phyloP scores from a whole-genome alignment of 2,797 vertebrate species.

The Lepilemur ruficaudatus region DNA sequence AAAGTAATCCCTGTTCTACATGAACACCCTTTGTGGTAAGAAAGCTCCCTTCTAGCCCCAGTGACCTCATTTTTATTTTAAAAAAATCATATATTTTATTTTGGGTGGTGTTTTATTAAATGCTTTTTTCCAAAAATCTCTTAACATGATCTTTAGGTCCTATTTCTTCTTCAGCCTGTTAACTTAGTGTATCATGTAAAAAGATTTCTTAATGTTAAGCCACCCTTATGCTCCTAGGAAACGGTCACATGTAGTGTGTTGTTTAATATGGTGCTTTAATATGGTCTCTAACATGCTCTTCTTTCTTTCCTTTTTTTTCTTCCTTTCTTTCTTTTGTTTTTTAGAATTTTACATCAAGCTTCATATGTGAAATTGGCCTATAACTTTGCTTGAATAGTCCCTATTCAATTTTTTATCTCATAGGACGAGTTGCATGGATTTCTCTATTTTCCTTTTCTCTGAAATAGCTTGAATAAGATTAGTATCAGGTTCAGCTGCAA shows the following conservation, averaged over 20 bases:
- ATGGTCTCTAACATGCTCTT: background rate
- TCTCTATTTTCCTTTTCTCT: background rate
- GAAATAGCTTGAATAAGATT: background rate
- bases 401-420: background rate
- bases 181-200: background rate
- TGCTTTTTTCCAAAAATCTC: background rate
- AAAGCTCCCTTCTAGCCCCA: background rate
- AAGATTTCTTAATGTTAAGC: background rate
- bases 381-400: background rate
- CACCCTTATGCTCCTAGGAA: background rate
- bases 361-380: background rate
- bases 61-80: background rate
- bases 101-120: background rate
- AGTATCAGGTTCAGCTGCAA: background rate
- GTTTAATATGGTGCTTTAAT: background rate
- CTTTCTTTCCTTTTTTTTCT: background rate
- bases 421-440: background rate
- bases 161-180: background rate
- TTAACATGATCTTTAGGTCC: background rate
- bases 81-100: background rate
- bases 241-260: background rate
- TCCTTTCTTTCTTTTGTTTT: background rate
- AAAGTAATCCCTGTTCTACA: background rate
- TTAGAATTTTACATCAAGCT: background rate
- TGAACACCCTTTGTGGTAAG: background rate